Percentiles rank a stretch among this genome's conserved stretches.
phyloP scores from a whole-genome alignment of 2,888 invertebrate genomes.

The Nebria brevicollis region DNA sequence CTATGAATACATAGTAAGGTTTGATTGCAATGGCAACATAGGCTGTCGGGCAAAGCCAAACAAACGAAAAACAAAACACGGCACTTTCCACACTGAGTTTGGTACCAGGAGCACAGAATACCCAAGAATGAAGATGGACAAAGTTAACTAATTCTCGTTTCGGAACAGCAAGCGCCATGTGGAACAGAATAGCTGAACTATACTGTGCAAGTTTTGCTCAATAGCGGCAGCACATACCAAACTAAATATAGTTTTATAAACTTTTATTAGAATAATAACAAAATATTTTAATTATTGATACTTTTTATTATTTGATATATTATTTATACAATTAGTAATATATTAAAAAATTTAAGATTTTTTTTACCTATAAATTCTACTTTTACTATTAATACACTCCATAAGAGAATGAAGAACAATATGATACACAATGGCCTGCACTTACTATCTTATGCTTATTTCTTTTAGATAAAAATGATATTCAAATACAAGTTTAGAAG shows the following conservation, averaged over 20 bases:
- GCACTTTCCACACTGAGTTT: slow-evolving; percentile 33
- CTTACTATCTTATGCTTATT: too few species aligned
- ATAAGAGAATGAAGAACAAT: too few species aligned
- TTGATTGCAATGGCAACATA: not conserved
- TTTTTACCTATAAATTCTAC: too few species aligned
- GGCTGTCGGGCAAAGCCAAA: slow-evolving; percentile 22
- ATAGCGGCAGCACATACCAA: slow-evolving; percentile 7
- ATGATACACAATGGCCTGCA: too few species aligned
- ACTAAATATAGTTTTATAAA: not conserved
- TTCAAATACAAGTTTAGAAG: too few species aligned
- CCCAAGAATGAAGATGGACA: not conserved
- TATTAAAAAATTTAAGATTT: too few species aligned
- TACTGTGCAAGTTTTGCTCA: not conserved
- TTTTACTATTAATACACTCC: too few species aligned
- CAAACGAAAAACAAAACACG: slow-evolving; percentile 40
- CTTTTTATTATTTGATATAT: too few species aligned
- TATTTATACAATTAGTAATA: too few species aligned
- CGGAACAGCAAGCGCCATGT: slow-evolving; percentile 6
- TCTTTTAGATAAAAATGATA: too few species aligned
- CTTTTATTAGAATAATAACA: too few species aligned
- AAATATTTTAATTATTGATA: too few species aligned
- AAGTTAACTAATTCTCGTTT: slow-evolving; percentile 2
- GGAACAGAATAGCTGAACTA: slow-evolving; percentile 20
- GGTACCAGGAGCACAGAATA: slow-evolving; percentile 24
- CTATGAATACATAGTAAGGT: not conserved